phyloP scores from a whole-genome alignment of 2,797 vertebrate species.

The Argyrosomus regius region DNA sequence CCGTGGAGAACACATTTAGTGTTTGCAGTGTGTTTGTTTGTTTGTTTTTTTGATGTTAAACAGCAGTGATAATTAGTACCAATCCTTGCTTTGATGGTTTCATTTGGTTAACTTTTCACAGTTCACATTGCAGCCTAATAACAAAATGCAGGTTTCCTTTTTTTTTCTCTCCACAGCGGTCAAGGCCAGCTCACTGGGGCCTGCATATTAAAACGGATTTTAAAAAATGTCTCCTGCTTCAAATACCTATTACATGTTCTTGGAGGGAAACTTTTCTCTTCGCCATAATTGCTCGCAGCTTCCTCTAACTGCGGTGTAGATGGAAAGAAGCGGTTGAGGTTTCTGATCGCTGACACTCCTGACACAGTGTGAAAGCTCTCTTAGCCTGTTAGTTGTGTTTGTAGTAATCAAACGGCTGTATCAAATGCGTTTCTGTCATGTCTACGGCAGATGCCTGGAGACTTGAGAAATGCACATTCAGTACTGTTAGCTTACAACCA shows the following conservation, averaged over 20 bases:
- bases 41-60: conserved; percentile 74
- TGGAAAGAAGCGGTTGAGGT: conserved; percentile 50
- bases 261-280: conserved; percentile 41
- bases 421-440: conserved; percentile 28
- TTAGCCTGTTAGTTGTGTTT: conserved; percentile 54
- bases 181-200: conserved; percentile 47
- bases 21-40: conserved; percentile 69
- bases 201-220: conserved; percentile 25
- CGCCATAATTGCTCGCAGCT: conserved; percentile 45
- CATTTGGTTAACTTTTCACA: conserved; percentile 54
- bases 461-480: conserved; percentile 25
- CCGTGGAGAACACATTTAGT: conserved; percentile 72
- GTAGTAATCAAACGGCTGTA: conserved; percentile 35
- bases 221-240: conserved; percentile 28
- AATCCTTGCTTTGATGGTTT: conserved; percentile 66
- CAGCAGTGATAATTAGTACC: conserved; percentile 76
- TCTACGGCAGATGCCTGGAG: conserved; percentile 31
- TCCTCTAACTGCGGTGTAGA: conserved; percentile 24
- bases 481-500: conserved; percentile 43
- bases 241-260: conserved; percentile 45
- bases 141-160: conserved; percentile 32
- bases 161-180: conserved; percentile 33
- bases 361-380: conserved; percentile 46
- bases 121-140: conserved; percentile 42
- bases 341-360: conserved; percentile 59